Percentiles rank a stretch among this genome's conserved stretches.
phyloP scores from a whole-genome alignment of 1,140 invertebrate species.

The Zaprionus kolodkinae region DNA sequence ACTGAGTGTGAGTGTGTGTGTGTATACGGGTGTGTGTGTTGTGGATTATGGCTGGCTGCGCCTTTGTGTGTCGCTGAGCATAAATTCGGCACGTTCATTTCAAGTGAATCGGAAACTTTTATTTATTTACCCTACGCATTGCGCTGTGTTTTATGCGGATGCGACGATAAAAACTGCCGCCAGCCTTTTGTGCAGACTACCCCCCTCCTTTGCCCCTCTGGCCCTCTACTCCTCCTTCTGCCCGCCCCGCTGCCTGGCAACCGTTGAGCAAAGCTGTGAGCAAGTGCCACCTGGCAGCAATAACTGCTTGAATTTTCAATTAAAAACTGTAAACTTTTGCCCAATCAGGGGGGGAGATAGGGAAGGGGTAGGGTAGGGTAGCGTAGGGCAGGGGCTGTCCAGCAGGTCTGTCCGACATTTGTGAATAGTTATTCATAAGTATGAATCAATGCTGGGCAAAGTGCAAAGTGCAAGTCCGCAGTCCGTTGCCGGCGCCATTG shows the following conservation, averaged over 20 bases:
- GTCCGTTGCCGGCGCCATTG: slow-evolving; percentile 19
- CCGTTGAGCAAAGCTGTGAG: not conserved
- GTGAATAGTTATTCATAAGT: slow-evolving; percentile 75
- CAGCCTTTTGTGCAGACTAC: not conserved
- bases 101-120: slow-evolving; percentile 69
- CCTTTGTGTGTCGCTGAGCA: slow-evolving; percentile 50
- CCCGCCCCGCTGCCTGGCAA: not conserved
- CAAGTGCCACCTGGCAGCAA: slow-evolving; percentile 5
- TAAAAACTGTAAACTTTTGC: slow-evolving; percentile 54
- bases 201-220: no score
- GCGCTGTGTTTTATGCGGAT: slow-evolving; percentile 18
- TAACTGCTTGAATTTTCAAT: slow-evolving; percentile 73
- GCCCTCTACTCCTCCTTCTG: no score
- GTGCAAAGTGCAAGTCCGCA: slow-evolving; percentile 62
- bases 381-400: not conserved
- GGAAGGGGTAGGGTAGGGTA: no score
- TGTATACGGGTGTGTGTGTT: slow-evolving; percentile 22
- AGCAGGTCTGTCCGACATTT: slow-evolving; percentile 39
- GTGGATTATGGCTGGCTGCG: slow-evolving; percentile 18
- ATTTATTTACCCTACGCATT: slow-evolving; percentile 50
- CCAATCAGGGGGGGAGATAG: not conserved
- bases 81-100: slow-evolving; percentile 73
- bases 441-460: slow-evolving; percentile 68
- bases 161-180: slow-evolving; percentile 12
- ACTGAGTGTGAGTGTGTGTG: not conserved